Evolutionary conservation across 2,888 invertebrate genomes (phyloP), one percentile per base, ranked within the genome.

Genomic region (Calephelis perditalis): DNA sequence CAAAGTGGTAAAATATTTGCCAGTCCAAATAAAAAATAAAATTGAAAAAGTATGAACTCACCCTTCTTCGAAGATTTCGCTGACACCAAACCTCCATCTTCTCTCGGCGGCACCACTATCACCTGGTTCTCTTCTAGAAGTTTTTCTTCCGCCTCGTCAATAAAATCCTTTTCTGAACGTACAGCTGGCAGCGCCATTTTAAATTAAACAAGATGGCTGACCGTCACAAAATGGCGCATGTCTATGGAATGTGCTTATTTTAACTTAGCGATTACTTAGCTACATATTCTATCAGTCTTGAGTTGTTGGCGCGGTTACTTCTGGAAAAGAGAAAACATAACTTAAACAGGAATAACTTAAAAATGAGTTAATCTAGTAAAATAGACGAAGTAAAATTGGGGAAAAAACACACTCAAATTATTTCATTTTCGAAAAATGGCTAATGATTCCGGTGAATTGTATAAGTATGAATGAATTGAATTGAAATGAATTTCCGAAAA

Each of bases 31-130:
- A 45, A 45, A 9, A 26, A 26, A 26, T 26, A 26, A 1, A 26
- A 26, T 26, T 26, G 3, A 26, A 26, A 26, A 26, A 26, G 26
- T 26, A 4, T 26, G 26, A 49, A 49, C 52, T 54, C n/a, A 89
- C 89, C 89, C 78, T 88, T 89, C 65, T 89, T 89, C 2, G 86
- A 86, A 47, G 86, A 84, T 68, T 88, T 88, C 2, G 76, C 76
- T 0, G 86, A 71, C 7, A 83, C 62, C 35, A 78, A 11, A 0
- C 73, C 78, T 0, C 72, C 78, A 7, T 82, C 82, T 0, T 77
- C 73, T 9, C 65, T 63, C 57, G 68, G 63, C 2, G 81, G 78
- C 15, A 84, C 75, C 3, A 84, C 67, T 43, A 79, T 11, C 57
- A 78, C 77, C 63, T 73, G 72, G 43, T 79, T 80, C 2, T 65